Percentiles rank a stretch among this genome's conserved stretches.
These are phyloP conservation scores for Diplodus sargus DNA, from an alignment of 2,797 vertebrate species.

Conservation along the genomic window DNA sequence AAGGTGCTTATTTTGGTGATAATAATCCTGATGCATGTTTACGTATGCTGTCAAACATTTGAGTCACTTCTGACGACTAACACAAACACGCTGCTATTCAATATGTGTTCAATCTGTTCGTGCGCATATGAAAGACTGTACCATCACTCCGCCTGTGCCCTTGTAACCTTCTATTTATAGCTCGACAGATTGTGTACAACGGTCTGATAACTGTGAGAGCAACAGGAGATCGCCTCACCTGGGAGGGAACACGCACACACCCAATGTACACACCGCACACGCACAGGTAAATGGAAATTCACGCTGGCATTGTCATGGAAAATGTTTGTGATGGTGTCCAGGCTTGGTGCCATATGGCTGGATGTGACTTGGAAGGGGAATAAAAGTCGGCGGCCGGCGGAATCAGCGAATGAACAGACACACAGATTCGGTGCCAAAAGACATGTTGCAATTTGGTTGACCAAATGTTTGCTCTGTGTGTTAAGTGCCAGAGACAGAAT, in stretches of 20 bases:
- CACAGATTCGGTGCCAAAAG: conserved; percentile 63
- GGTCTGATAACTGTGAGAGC: conserved; percentile 46
- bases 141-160: conserved; percentile 21
- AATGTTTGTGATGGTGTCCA: conserved; percentile 78
- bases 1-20: no score
- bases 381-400: conserved; percentile 58
- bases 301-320: conserved; percentile 77
- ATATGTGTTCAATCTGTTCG: conserved; percentile 36
- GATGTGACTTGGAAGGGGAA: conserved; percentile 58
- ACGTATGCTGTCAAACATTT: not conserved
- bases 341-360: conserved; percentile 79
- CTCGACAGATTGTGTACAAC: conserved; percentile 59
- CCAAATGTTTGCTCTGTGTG: conserved; percentile 79
- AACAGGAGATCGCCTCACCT: conserved; percentile 55
- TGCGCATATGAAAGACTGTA: conserved; percentile 17
- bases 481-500: conserved; percentile 63
- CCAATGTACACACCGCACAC: conserved; percentile 15
- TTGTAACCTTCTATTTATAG: conserved; percentile 55
- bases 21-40: not conserved
- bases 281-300: conserved; percentile 74
- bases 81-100: conserved; percentile 19
- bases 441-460: conserved; percentile 77
- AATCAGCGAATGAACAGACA: conserved; percentile 67
- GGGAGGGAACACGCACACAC: conserved; percentile 28
- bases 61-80: not conserved